Evolutionary conservation across 1,140 invertebrate species (phyloP), one percentile per base, ranked within the genome.

Genomic region (Conopomorpha cramerella): DNA sequence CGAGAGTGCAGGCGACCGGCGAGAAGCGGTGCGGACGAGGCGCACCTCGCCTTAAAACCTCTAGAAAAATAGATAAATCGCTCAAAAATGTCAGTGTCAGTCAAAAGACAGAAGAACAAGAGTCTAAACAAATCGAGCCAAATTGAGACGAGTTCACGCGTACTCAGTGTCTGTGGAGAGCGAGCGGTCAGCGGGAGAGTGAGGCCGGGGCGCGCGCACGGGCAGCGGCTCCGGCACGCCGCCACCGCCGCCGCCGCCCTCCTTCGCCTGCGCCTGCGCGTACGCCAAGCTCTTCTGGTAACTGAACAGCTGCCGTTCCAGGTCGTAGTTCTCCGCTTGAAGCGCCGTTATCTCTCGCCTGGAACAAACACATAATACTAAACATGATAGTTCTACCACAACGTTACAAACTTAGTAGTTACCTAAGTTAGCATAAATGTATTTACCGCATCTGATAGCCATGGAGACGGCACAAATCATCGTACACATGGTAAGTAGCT

Each of bases 201-300:
- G 19, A 4, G 52, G 26, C n/a, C n/a, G n/a, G 38, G 29, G 30
- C 56, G 33, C 37, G 46, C 78, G 57, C n/a, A n/a, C n/a, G n/a
- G n/a, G n/a, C n/a, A n/a, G n/a, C n/a, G n/a, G n/a, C n/a, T n/a
- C n/a, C 43, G 74, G 55, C 54, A 74, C 48, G 46, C 62, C 49
- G 49, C 66, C 50, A 55, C 79, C 61, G 49, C 76, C 61, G 34
- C 72, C 65, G 36, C 66, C 70, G 49, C 72, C 51, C 42, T 79
- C 81, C 38, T 79, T 80, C 49, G 63, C 67, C 46, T 76, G 80
- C 55, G 82, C 80, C 74, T 88, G 87, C 3, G 86, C 86, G 42
- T 84, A 88, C n/a, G 90, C 89, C 19, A 93, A 82, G 49, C 87
- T 90, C 62, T 91, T 89, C 64, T 93, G 91, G 60, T 93, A 93